phyloP scores from a whole-genome alignment of 2,113 vertebrate genomes.

The Phalacrocorax carbo region DNA sequence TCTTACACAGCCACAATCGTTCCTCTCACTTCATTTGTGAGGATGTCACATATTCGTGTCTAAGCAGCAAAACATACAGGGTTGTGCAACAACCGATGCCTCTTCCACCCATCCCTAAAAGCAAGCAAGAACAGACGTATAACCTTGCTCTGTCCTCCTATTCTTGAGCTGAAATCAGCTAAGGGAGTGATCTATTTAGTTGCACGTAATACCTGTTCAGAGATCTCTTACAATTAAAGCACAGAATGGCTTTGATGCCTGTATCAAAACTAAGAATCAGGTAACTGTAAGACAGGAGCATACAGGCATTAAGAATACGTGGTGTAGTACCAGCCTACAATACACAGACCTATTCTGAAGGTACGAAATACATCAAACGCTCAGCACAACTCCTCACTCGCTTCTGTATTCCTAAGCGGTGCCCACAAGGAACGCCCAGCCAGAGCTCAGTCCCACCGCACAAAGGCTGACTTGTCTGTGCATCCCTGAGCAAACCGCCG shows the following conservation, averaged over 20 bases:
- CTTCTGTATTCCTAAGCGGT: not conserved
- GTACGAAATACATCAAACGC: rapidly evolving
- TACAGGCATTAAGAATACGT: not conserved
- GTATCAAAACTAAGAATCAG: not conserved
- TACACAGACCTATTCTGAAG: rapidly evolving
- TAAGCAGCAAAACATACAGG: not conserved
- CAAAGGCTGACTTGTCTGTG: not conserved
- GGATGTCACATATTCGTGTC: not conserved
- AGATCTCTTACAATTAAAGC: not conserved
- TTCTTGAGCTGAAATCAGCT: not conserved
- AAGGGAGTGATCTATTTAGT: not conserved
- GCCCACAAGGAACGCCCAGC: not conserved
- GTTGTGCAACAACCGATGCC: not conserved
- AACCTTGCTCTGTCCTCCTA: not conserved
- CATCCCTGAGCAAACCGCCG: not conserved
- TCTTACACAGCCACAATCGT: not conserved
- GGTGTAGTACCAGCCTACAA: not conserved
- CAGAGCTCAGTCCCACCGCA: not conserved
- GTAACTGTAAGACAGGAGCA: rapidly evolving
- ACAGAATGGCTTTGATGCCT: not conserved
- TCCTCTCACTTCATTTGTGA: not conserved
- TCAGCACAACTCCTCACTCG: rapidly evolving
- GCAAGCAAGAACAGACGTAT: not conserved
- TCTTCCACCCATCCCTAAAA: not conserved
- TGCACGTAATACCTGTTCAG: not conserved